Conservation (phyloP, 2,797 vertebrate genomes). For the Synanceia verrucosa region DNA sequence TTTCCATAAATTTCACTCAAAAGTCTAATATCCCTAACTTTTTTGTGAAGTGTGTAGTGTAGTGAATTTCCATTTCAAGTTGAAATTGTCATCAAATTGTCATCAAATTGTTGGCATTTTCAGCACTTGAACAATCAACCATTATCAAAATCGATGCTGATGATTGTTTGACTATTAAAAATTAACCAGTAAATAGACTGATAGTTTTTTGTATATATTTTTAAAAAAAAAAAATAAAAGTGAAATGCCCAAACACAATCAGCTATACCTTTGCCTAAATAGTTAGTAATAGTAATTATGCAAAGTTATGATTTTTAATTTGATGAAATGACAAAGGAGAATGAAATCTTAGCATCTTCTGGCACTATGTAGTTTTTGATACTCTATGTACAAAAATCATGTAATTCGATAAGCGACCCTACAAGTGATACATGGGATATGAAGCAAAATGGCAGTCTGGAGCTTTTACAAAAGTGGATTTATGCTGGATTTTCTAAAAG, state of each 20-base stretch:
- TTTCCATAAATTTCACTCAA: too few relatives aligned
- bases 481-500: not conserved
- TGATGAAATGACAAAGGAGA: not conserved
- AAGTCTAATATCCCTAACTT: too few relatives aligned
- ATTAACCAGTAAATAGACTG: too few relatives aligned
- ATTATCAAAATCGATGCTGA: not conserved
- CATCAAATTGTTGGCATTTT: not conserved
- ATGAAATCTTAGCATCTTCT: not conserved
- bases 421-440: not conserved
- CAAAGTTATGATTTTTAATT: not conserved
- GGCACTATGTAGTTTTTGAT: not conserved
- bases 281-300: not conserved
- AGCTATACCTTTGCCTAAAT: not conserved
- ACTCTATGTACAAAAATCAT: not conserved
- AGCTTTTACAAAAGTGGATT: not conserved
- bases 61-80: too few relatives aligned
- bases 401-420: not conserved
- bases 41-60: too few relatives aligned
- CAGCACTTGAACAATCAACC: not conserved
- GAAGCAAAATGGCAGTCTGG: not conserved
- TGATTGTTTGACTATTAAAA: not conserved
- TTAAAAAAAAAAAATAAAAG: too few relatives aligned
- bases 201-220: too few relatives aligned
- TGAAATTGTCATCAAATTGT: too few relatives aligned
- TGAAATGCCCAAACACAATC: not conserved